These are phyloP conservation scores for Drosophila jambulina DNA, from an alignment of 1,140 invertebrate genomes.

Conservation along the genomic window DNA sequence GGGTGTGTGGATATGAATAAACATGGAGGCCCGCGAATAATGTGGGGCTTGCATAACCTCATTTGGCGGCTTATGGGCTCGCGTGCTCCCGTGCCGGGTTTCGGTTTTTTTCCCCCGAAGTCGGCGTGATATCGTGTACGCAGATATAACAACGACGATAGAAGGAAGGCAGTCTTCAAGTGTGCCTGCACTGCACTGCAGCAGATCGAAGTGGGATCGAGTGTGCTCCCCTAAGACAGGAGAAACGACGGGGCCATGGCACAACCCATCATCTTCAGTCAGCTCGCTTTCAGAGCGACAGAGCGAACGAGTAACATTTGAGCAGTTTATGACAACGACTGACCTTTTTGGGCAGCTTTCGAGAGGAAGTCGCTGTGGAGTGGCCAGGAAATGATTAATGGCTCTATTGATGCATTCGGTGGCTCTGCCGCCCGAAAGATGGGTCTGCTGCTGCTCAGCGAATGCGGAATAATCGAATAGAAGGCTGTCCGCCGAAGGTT, in stretches of 20 bases:
- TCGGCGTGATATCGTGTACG: slow-evolving; percentile 70
- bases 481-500: slow-evolving; percentile 30
- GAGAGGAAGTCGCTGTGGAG: slow-evolving; percentile 54
- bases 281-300: slow-evolving; percentile 12
- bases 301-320: slow-evolving; percentile 54
- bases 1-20: slow-evolving; percentile 68
- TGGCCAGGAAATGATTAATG: slow-evolving; percentile 72
- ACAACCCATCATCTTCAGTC: slow-evolving; percentile 49
- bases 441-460: slow-evolving; percentile 5
- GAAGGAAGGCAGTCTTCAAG: slow-evolving; percentile 47
- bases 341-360: slow-evolving; percentile 51
- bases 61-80: slow-evolving; percentile 66
- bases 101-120: slow-evolving; percentile 7
- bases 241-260: slow-evolving; percentile 28
- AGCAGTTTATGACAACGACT: slow-evolving; percentile 64
- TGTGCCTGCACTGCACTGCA: slow-evolving; percentile 34
- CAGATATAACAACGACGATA: slow-evolving; percentile 57
- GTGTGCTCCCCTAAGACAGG: slow-evolving; percentile 26
- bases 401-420: slow-evolving; percentile 48
- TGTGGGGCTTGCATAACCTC: slow-evolving; percentile 68
- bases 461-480: slow-evolving; percentile 29
- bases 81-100: slow-evolving; percentile 59
- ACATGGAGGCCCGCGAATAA: slow-evolving; percentile 55
- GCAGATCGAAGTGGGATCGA: slow-evolving; percentile 51
- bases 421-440: slow-evolving; percentile 12